phyloP scores from a whole-genome alignment of 2,888 invertebrate genomes.

The Lepidonotus clava region DNA sequence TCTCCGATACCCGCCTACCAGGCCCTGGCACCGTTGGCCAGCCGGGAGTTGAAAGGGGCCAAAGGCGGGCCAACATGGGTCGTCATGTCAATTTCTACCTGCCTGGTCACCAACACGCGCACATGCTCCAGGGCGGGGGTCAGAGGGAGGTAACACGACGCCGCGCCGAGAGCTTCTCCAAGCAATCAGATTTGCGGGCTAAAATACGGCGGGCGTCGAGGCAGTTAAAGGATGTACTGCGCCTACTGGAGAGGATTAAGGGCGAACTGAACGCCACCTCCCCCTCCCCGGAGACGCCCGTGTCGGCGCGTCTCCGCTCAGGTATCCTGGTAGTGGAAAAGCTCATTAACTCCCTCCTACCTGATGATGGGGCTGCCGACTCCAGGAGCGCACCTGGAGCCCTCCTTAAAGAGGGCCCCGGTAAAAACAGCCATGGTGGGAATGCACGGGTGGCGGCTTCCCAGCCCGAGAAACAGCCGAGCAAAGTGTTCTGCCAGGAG shows the following conservation, averaged over 20 bases:
- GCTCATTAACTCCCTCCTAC: conserved; percentile 36
- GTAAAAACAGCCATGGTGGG: not conserved
- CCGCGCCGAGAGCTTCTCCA: not conserved
- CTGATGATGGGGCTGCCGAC: not conserved
- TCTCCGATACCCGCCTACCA: too few species aligned
- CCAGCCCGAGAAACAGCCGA: not conserved
- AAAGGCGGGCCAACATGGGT: not conserved
- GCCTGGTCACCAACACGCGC: not conserved
- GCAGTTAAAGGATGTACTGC: not conserved
- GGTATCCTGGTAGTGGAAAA: conserved; percentile 10
- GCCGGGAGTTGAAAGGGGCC: not conserved
- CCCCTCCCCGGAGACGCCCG: not conserved
- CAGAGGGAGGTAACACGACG: not conserved
- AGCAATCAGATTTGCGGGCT: not conserved
- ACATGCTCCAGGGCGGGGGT: not conserved
- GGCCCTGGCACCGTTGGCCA: too few species aligned
- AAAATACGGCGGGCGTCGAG: not conserved
- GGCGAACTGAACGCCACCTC: not conserved
- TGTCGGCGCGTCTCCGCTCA: not conserved
- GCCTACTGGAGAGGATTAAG: not conserved
- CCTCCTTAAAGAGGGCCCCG: too few species aligned
- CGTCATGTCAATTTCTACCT: conserved; percentile 38
- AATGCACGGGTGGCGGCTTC: too few species aligned
- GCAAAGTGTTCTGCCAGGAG: conserved; percentile 65
- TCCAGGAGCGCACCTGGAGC: not conserved